Conservation (phyloP, 2,113 vertebrate species). For the Cyprinodon brontotheroides region DNA sequence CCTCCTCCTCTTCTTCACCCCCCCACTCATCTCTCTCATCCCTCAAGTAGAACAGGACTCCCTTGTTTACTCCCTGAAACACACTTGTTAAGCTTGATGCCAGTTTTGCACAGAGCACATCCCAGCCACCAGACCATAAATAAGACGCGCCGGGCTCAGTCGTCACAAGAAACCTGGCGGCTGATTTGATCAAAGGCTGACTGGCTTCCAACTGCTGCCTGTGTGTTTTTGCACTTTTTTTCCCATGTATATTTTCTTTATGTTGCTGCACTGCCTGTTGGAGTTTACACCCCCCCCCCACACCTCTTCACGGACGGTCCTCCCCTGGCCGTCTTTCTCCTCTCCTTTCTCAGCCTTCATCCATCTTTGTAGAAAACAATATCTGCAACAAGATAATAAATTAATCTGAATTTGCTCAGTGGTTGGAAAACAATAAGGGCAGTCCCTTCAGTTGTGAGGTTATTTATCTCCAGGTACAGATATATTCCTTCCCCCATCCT, state of each 20-base stretch:
- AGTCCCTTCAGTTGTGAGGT: constrained; percentile 23
- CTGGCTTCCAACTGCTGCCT: constrained; percentile 1
- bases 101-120: constrained; percentile 22
- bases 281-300: constrained; percentile 11
- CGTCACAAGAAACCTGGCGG: constrained; percentile 42
- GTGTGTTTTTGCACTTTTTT: constrained; percentile 33
- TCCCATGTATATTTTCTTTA: constrained; percentile 46
- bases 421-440: constrained; percentile 45
- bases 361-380: constrained; percentile 60
- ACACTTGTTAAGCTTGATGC: constrained; percentile 46
- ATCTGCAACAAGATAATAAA: constrained; percentile 56
- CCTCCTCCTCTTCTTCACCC: constrained; percentile 15
- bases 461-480: constrained; percentile 67
- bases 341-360: constrained; percentile 32
- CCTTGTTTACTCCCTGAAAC: constrained; percentile 19
- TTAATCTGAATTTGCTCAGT: constrained; percentile 31
- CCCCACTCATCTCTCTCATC: constrained; percentile 40
- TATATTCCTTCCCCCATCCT: constrained; percentile 33
- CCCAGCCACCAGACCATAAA: constrained; percentile 50
- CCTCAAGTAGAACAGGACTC: constrained; percentile 39
- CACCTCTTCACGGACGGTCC: background rate
- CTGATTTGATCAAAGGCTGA: constrained; percentile 65
- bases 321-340: background rate
- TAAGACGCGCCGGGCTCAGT: constrained; percentile 20
- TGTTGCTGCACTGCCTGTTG: constrained; percentile 51